Evolutionary conservation across 1,140 invertebrate genomes (phyloP), one percentile per base, ranked within the genome.

Genomic region (Eciton burchellii): DNA sequence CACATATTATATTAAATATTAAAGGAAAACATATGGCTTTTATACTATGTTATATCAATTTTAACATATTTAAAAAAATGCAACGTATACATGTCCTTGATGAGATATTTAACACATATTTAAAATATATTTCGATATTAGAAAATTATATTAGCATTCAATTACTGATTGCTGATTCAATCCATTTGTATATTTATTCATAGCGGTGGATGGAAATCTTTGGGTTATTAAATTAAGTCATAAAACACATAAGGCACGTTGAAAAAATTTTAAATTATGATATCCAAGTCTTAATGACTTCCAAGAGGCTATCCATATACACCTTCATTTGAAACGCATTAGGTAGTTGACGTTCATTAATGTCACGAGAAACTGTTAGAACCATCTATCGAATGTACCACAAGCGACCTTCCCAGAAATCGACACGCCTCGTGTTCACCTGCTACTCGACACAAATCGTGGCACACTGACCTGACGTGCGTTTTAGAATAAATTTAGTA

Each of bases 381-480:
- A 35, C 2, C 2, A 11, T 41, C 19, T 29, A 29, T 63, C 43
- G 12, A 19, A 63, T 8, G 8, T 63, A n/a, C 45, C 24, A 14
- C 54, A 16, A 56, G 12, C 43, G 21, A 77, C 12, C 63, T 79
- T 68, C 16, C 14, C 49, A 63, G 54, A 62, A 76, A 63, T 56
- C 76, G 52, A 21, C 62, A 49, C 26, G 45, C 26, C 52, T 26
- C 54, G 29, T 19, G 29, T 85, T 73, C 43, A 82, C 68, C 54
- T 73, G 68, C 45, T 70, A 63, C 54, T 76, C 57, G 68, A 84
- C 60, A 87, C 89, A 89, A 89, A 90, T 85, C 43, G 66, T 89
- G 90, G 73, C 90, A 90, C 77, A 91, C 90, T 91, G 84, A 91
- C 90, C 90, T 84, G 41, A 54, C 60, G 21, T 26, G 82, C 63